Percentiles rank a stretch among this genome's conserved stretches.
phyloP scores from a whole-genome alignment of 2,888 invertebrate species.

The Hypomecis punctinalis region DNA sequence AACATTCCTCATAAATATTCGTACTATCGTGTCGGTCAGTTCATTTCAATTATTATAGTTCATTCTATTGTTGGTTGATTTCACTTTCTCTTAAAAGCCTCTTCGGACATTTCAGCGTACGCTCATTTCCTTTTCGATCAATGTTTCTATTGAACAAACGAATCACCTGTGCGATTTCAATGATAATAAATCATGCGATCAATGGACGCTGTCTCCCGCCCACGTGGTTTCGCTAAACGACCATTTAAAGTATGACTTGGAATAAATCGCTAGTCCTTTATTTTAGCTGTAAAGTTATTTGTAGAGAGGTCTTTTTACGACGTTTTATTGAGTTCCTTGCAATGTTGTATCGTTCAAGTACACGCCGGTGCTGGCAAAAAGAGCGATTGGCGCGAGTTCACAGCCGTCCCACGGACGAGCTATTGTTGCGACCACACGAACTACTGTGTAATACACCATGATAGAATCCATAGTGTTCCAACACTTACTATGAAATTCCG shows the following conservation, averaged over 20 bases:
- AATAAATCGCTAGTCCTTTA: conserved; percentile 49
- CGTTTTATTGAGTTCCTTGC: conserved; percentile 42
- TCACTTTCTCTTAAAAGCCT: conserved; percentile 43
- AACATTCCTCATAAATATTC: conserved; percentile 36
- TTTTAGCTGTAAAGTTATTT: conserved; percentile 30
- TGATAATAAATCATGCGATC: conserved; percentile 67
- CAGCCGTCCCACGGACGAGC: conserved; percentile 63
- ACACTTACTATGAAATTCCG: conserved; percentile 36
- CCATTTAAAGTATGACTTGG: conserved; percentile 52
- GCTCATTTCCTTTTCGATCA: conserved; percentile 38
- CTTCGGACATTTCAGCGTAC: conserved; percentile 30
- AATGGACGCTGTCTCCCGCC: conserved; percentile 57
- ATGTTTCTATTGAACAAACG: conserved; percentile 46
- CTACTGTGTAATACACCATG: conserved; percentile 34
- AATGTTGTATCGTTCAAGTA: conserved; percentile 49
- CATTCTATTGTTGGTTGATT: conserved; percentile 40
- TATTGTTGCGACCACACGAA: conserved; percentile 57
- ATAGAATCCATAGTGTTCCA: conserved; percentile 8
- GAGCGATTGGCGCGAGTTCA: conserved; percentile 66
- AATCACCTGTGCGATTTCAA: conserved; percentile 62
- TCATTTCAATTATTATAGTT: conserved; percentile 39
- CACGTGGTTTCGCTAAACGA: conserved; percentile 48
- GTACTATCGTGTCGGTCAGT: conserved; percentile 36
- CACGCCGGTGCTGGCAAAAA: conserved; percentile 64
- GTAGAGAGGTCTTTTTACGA: conserved; percentile 42